These are phyloP conservation scores for Euproctis similis DNA, from an alignment of 2,888 invertebrate species.

Conservation along the genomic window DNA sequence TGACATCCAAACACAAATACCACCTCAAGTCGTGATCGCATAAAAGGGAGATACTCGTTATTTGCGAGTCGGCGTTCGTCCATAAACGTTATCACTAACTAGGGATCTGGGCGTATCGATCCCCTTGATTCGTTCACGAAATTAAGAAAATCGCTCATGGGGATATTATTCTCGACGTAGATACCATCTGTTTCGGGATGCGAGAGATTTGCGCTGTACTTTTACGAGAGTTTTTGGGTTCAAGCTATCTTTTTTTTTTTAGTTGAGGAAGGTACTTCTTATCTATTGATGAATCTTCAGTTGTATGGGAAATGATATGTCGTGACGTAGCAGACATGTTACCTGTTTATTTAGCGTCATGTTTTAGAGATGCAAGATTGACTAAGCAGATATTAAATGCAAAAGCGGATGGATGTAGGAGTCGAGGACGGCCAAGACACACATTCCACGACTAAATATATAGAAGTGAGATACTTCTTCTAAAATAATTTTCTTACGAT, in stretches of 20 bases:
- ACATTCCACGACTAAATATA: too few relatives aligned
- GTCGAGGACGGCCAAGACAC: too few relatives aligned
- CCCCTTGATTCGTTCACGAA: constrained; percentile 70
- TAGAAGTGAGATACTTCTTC: too few relatives aligned
- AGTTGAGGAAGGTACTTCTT: constrained; percentile 15
- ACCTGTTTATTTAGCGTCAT: too few relatives aligned
- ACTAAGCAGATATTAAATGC: too few relatives aligned
- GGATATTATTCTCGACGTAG: constrained; percentile 63
- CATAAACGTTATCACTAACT: constrained; percentile 70
- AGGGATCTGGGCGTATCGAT: constrained; percentile 72
- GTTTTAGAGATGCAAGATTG: too few relatives aligned
- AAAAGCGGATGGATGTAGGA: too few relatives aligned
- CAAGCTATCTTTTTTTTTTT: constrained; percentile 23
- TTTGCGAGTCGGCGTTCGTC: constrained; percentile 56
- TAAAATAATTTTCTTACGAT: too few relatives aligned
- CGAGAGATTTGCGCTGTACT: constrained; percentile 48
- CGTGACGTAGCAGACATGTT: too few relatives aligned
- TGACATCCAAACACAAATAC: constrained; percentile 66
- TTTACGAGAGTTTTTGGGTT: constrained; percentile 37
- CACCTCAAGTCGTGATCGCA: constrained; percentile 61
- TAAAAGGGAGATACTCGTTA: constrained; percentile 56
- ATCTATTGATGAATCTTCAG: constrained; percentile 21
- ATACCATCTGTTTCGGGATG: constrained; percentile 48
- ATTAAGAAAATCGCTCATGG: constrained; percentile 76
- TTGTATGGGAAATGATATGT: constrained; percentile 9